Base-by-base conservation (phyloP, 2,888 invertebrate species). In the Athalia rosae region DNA sequence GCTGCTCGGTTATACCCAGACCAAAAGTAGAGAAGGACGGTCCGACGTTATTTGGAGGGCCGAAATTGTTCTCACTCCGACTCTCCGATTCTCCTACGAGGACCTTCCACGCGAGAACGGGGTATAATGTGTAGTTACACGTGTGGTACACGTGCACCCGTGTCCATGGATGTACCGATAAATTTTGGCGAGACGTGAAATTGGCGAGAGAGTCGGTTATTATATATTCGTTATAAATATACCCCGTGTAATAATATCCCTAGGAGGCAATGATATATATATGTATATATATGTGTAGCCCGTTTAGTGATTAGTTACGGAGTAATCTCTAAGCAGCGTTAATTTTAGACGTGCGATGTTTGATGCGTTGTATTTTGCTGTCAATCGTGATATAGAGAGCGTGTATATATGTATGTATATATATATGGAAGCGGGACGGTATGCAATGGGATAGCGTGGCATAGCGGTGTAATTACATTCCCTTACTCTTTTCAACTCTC, bases 311-410 rank as follows among this genome's bases (percentile, higher is more conserved):
- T 79, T 77, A 76, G 66, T 73, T 76, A 77, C 50, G 66, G 59
- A 76, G 76, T 62, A 77, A 82, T 82, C 82, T 71, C 74, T 66
- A 79, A 85, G 84, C 84, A 85, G 81, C 77, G 76, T 82, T 84
- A 84, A 83, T 84, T 79, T 81, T 67, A 64, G 82, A 82, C 78
- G 80, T 53, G 58, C 50, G 48, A 15, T 53, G 43, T 15, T 45
- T 66, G 79, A 80, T 80, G 74, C 48, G 61, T n/a, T n/a, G 77
- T 67, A 79, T 78, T 77, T 78, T 71, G 76, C 81, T 81, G 79
- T 79, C 81, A 79, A 80, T 80, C 78, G 80, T 79, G 80, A 83
- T 67, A 59, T 79, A 71, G 76, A 67, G 76, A 77, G 79, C 76
- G 77, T 58, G n/a, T n/a, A n/a, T n/a, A n/a, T n/a, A 66, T 28